Evolutionary conservation across 35 echinoderm and acorn worm genomes (phyloP), one percentile per base, ranked within the genome.

Genomic region (Ophioderma brevispina): DNA sequence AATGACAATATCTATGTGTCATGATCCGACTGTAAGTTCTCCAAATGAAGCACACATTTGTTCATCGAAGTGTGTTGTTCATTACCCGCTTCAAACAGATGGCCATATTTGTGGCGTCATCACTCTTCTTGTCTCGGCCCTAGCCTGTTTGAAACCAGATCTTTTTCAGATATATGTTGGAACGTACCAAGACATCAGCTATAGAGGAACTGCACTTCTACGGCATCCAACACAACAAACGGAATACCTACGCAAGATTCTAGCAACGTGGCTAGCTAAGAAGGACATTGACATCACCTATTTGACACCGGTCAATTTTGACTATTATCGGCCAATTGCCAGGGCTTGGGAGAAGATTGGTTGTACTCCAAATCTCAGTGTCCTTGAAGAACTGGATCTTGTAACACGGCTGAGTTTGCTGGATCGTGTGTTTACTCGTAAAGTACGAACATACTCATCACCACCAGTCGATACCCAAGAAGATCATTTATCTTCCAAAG

Each of bases 131-230:
- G n/a, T 70, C 2, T 13, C 59, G 23, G 59, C 59, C 15, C 59
- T 70, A 30, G 59, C 59, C 28, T 70, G 59, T 70, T 70, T 70
- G 59, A 70, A 70, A 70, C 59, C 59, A 70, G 59, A 70, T 30
- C 59, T 70, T 25, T 70, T 70, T 30, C 15, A 25, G 23, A 25
- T 70, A 15, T 70, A 70, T 70, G 59, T 30, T 25, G 59, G 59
- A 30, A 70, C n/a, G 10, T 25, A 25, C 2, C 10, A 70, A 30
- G 59, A 70, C 59, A 2, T 25, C 17, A 70, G 59, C 23, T 70
- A 70, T 25, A 70, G 59, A 13, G 59, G 59, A 25, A 70, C 59
- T 8, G 59, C 23, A 6, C 59, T 70, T 25, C 28, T 70, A 30
- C 59, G 59, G n/a, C 59, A 70, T 30, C 59, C 59, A 70, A 70